Base-by-base conservation (phyloP, 1,140 invertebrate species). In the Apis cerana region DNA sequence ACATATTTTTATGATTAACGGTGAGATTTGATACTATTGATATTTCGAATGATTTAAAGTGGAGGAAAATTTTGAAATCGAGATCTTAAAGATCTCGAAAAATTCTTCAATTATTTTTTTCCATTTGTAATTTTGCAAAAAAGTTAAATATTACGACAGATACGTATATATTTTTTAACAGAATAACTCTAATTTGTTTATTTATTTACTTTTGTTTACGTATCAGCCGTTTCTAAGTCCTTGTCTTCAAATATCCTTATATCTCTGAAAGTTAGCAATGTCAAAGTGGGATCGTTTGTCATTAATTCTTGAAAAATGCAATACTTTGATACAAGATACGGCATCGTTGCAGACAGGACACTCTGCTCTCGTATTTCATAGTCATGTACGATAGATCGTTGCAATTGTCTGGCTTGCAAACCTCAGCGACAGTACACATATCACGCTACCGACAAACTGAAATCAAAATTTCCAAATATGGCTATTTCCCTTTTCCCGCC, bases 341-440 rank as follows among this genome's bases (percentile, higher is more conserved):
- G 10, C 23, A 56, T 17, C 5, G 69, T 27, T 71, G 48, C 21
- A 21, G 17, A n/a, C 48, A 19, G 17, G 9, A 9, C n/a, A 70
- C 17, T 52, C 65, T 13, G 17, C 19, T 54, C 69, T 71, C 69
- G 69, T 71, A 71, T 71, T 71, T 71, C 69, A 71, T 23, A 71
- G 69, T 71, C 69, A 71, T 15, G 23, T 27, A 71, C 50, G 69
- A 71, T 71, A 56, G 69, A 71, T 56, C 69, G 69, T 71, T 27
- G 48, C 69, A 54, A 71, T 27, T 70, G 68, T 70, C 68, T 54
- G 68, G 68, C 33, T 70, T 54, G 69, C 68, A 52, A 17, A 70
- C 68, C 68, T 52, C 68, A 54, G 68, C 48, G 68, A 70, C 68
- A 52, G n/a, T 52, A 48, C 68, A 17, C 68, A 15, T 48, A 68